phyloP scores from a whole-genome alignment of 2,888 invertebrate species.

The Hemaris fuciformis region DNA sequence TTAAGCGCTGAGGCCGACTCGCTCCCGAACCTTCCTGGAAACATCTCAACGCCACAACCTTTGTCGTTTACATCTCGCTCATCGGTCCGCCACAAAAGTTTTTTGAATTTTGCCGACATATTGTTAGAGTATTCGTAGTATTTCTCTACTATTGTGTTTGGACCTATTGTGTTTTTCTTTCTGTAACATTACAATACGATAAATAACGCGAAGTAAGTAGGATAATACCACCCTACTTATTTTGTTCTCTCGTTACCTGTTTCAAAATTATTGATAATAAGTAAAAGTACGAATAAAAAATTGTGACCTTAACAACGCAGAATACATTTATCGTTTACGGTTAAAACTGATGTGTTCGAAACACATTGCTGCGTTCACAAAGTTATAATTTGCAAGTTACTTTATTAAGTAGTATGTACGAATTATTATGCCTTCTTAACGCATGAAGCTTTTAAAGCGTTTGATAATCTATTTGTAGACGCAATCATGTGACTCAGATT shows the following conservation, averaged over 20 bases:
- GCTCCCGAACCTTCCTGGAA: conserved; percentile 74
- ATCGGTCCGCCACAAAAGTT: conserved; percentile 46
- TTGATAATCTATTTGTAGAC: too few species aligned
- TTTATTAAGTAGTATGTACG: too few species aligned
- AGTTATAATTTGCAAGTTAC: too few species aligned
- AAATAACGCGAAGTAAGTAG: conserved; percentile 10
- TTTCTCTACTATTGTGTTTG: conserved; percentile 29
- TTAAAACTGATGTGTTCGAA: too few species aligned
- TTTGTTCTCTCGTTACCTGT: conserved; percentile 24
- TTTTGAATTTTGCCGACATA: conserved; percentile 71
- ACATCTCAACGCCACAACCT: conserved; percentile 52
- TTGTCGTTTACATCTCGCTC: conserved; percentile 49
- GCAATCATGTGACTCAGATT: too few species aligned
- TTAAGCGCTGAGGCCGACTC: conserved; percentile 58
- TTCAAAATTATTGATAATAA: conserved; percentile 25
- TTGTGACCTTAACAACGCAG: background rate
- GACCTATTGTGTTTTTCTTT: conserved; percentile 32
- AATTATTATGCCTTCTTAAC: too few species aligned
- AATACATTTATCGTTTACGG: too few species aligned
- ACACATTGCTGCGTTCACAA: too few species aligned
- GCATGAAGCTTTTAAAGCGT: too few species aligned
- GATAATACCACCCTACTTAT: background rate
- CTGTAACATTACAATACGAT: conserved; percentile 44
- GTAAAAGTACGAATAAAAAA: background rate
- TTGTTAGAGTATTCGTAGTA: conserved; percentile 57